Percentiles rank a stretch among this genome's conserved stretches.
Evolutionary conservation across 2,888 invertebrate genomes (phyloP).

Genomic region (Cryptus viduatorius): DNA sequence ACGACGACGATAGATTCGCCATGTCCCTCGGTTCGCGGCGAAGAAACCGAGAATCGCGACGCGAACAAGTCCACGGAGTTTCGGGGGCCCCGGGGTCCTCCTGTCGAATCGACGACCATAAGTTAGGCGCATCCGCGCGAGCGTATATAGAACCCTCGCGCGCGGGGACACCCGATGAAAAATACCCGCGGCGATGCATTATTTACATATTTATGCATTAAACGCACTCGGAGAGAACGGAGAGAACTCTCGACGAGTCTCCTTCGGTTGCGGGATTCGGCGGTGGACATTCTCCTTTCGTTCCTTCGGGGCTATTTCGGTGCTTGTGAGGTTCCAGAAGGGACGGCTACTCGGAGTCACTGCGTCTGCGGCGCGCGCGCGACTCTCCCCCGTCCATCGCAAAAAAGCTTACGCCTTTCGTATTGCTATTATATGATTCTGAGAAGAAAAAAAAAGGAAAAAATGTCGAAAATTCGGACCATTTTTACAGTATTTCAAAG

Average conservation of each 20-base stretch:
- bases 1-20: slow-evolving; percentile 81
- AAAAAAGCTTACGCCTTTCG: not conserved
- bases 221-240: slow-evolving; percentile 71
- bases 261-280: slow-evolving; percentile 44
- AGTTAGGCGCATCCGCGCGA: slow-evolving; percentile 80
- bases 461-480: not conserved
- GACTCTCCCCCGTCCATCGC: not conserved
- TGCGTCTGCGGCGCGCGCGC: slow-evolving; percentile 5
- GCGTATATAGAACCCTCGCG: slow-evolving; percentile 44
- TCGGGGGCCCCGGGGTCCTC: slow-evolving; percentile 59
- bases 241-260: not conserved
- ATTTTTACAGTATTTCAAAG: too few relatives aligned
- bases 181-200: slow-evolving; percentile 79
- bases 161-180: slow-evolving; percentile 77
- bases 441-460: not conserved
- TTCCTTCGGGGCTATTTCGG: slow-evolving; percentile 32
- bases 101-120: slow-evolving; percentile 79
- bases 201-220: slow-evolving; percentile 83
- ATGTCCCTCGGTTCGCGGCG: slow-evolving; percentile 61
- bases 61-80: slow-evolving; percentile 20
- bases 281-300: slow-evolving; percentile 70
- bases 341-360: slow-evolving; percentile 32
- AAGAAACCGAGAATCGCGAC: slow-evolving; percentile 37
- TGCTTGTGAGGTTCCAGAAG: slow-evolving; percentile 32
- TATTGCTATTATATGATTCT: slow-evolving; percentile 18